phyloP scores from a whole-genome alignment of 2,888 invertebrate genomes.

The Merodon equestris region DNA sequence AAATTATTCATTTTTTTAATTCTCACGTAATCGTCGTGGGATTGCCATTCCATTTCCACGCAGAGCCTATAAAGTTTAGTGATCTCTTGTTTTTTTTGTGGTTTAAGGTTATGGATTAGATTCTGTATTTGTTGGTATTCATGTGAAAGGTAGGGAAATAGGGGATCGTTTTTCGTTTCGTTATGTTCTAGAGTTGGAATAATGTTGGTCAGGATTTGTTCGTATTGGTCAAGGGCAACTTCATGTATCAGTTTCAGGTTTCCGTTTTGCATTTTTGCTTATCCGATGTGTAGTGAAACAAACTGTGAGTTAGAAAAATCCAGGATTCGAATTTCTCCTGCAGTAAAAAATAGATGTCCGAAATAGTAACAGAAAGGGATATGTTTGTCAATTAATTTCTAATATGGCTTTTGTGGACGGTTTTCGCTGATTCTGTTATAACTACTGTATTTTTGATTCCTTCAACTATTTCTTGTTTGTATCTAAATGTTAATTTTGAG shows the following conservation, averaged over 20 bases:
- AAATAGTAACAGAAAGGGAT: slow-evolving; percentile 4
- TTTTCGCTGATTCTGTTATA: slow-evolving; percentile 17
- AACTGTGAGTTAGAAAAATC: slow-evolving; percentile 26
- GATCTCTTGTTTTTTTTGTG: slow-evolving; percentile 13
- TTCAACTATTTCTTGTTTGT: slow-evolving; percentile 1
- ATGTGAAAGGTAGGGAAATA: slow-evolving; percentile 26
- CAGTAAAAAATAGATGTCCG: slow-evolving; percentile 1
- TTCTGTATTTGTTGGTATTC: slow-evolving; percentile 16
- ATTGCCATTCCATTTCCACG: slow-evolving; percentile 19
- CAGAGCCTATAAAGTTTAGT: slow-evolving; percentile 1
- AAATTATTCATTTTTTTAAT: slow-evolving; percentile 32
- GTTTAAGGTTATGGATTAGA: slow-evolving; percentile 18
- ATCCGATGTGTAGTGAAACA: slow-evolving; percentile 13
- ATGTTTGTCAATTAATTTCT: slow-evolving; percentile 26
- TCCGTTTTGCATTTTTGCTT: slow-evolving; percentile 35
- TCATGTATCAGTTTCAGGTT: slow-evolving; percentile 50
- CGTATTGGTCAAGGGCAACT: slow-evolving; percentile 39
- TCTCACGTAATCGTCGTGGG: slow-evolving; percentile 29
- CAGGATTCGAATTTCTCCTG: slow-evolving; percentile 31
- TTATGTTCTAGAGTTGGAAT: slow-evolving; percentile 12
- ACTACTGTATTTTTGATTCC: background rate
- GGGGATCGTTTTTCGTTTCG: slow-evolving; percentile 6
- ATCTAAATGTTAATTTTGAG: slow-evolving; percentile 18
- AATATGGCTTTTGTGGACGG: slow-evolving; percentile 49
- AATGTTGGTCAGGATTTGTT: slow-evolving; percentile 9